Base-by-base conservation (phyloP, 2,113 vertebrate genomes). In the Urocolius indicus region DNA sequence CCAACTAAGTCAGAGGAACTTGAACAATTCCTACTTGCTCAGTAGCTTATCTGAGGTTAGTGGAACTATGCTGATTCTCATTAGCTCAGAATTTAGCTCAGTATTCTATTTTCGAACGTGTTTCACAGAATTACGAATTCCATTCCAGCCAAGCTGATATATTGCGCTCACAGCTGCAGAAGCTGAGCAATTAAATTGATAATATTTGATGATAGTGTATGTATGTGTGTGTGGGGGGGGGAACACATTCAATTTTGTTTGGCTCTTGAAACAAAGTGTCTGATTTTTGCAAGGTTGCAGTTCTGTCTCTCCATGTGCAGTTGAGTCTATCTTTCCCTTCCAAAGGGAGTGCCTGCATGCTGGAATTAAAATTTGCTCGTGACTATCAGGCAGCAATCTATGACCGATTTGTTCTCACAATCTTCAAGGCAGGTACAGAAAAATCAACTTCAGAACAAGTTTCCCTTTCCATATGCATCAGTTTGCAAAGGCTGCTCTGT, bases 131-230 rank as follows among this genome's bases (percentile, higher is more conserved):
- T 92, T 94, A 90, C 1, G 0, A 92, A 97, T 94, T 97, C 94
- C 92, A 89, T 96, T 94, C 96, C 92, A 93, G 73, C 85, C 86
- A 86, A 84, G 83, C 95, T 96, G 86, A 96, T 96, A 93, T 84
- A 84, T 36, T 90, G 88, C 65, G 76, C 92, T 94, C 93, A 96
- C 94, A 96, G 95, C 96, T 97, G 93, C 92, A 75, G 88, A 34
- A 92, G 92, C 65, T 3, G 29, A 94, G 95, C 93, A 97, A 94
- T 96, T 96, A 96, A 96, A 96, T 94, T 97, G 95, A 95, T 95
- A 94, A 95, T 96, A 96, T 93, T 95, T 96, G 92, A 89, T 96
- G 93, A 96, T 96, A 96, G 83, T 89, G 69, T 59, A 77, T 71
- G 65, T 63, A 89, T 78, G 94, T 86, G 89, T 75, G 92, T 43